Evolutionary conservation across 2,113 vertebrate species (phyloP), one percentile per base, ranked within the genome.

Genomic region (Tylochromis polylepis): DNA sequence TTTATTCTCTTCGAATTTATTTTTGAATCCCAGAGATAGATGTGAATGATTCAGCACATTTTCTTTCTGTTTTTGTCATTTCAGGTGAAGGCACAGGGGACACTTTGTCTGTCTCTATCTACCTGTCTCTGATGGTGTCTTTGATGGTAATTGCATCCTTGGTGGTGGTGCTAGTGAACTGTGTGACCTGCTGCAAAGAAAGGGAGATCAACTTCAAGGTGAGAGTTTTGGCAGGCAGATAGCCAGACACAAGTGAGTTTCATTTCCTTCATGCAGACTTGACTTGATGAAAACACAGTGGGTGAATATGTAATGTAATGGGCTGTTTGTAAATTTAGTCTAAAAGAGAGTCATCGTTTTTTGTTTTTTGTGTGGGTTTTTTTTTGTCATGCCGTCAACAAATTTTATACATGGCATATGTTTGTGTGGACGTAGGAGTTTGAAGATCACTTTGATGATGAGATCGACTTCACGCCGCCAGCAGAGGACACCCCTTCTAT

Each of bases 361-460:
- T 65, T 65, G n/a, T 18, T 38, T 65, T 62, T 36, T 36, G 2
- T 34, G 6, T 34, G 34, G 36, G 36, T 11, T 70, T 3, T 70
- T 55, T 22, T 57, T 57, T 11, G 6, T 75, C 24, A 51, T 51
- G 16, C 24, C 1, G 1, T 77, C 43, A 77, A 77, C 24, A 18
- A 59, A 51, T 51, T 51, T 7, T 41, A 49, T 43, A 57, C 22
- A 55, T 49, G 8, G 7, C 31, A 38, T 3, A 5, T 89, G 81
- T 31, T 89, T 27, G 31, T 62, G 4, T 81, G 31, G 8, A n/a
- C 14, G 2, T 43, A 99, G 98, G 98, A 99, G 90, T 99, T 99
- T 94, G 98, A 99, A 95, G 99, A 99, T 96, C 98, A 99, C 93
- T 99, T 99, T 95, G 98, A 99, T 27, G 98, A 99, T 95, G 99